These are phyloP conservation scores for Nycticebus coucang DNA, from an alignment of 2,113 vertebrate species.

Conservation along the genomic window DNA sequence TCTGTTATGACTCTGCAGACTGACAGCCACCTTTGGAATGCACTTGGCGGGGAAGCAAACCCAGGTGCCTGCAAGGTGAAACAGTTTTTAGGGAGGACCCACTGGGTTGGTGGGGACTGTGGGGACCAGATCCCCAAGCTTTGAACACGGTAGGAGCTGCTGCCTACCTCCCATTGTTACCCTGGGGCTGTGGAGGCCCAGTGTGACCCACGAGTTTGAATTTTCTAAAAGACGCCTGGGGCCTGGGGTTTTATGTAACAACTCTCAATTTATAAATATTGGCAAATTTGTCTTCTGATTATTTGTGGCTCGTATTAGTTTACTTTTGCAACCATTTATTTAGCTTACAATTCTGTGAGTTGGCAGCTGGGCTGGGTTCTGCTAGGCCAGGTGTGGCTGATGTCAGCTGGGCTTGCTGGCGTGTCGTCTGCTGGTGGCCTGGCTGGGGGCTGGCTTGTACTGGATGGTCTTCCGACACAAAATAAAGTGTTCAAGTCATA, in stretches of 20 bases:
- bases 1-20: no score
- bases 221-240: neutral
- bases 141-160: neutral
- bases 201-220: neutral
- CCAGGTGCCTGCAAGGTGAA: neutral
- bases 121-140: neutral
- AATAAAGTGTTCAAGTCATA: no score
- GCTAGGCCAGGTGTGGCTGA: neutral
- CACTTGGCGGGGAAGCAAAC: neutral
- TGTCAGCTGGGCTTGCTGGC: neutral
- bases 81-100: neutral
- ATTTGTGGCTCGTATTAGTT: neutral
- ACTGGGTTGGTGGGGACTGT: rapidly evolving
- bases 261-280: neutral
- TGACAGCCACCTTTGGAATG: neutral
- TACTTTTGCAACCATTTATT: neutral
- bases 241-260: neutral
- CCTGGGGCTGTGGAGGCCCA: neutral
- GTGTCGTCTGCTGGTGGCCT: neutral
- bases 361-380: neutral
- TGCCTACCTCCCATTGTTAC: rapidly evolving
- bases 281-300: neutral
- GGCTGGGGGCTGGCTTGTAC: neutral
- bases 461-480: no score
- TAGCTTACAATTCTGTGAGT: neutral